phyloP scores from a whole-genome alignment of 1,140 invertebrate species.

The Psix sp. region DNA sequence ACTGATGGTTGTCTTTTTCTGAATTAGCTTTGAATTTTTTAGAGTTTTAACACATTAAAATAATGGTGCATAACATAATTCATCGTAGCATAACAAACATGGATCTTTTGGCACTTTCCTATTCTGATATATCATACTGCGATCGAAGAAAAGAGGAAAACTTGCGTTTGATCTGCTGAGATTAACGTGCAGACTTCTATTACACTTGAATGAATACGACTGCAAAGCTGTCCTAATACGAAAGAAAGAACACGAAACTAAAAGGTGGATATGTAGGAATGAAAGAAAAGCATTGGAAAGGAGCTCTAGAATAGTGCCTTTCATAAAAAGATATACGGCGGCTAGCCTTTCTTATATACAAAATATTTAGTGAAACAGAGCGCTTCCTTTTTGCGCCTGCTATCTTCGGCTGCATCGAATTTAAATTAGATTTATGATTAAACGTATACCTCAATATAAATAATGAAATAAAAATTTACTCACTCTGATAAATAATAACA shows the following conservation, averaged over 20 bases:
- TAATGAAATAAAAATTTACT: not conserved
- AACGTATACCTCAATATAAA: not conserved
- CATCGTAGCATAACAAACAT: slow-evolving; percentile 25
- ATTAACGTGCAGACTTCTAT: slow-evolving; percentile 54
- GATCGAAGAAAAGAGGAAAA: slow-evolving; percentile 29
- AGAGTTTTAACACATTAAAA: no score
- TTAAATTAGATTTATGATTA: slow-evolving; percentile 8
- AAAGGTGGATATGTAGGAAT: slow-evolving; percentile 34
- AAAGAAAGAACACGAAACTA: slow-evolving; percentile 42
- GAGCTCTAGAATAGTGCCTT: slow-evolving; percentile 40
- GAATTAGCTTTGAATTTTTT: no score
- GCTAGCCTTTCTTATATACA: slow-evolving; percentile 34
- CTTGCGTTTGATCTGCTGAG: slow-evolving; percentile 54
- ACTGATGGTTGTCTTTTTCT: no score
- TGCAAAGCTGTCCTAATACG: slow-evolving; percentile 47
- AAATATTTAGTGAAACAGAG: slow-evolving; percentile 46
- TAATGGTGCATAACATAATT: slow-evolving; percentile 6
- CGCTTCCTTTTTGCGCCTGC: slow-evolving; percentile 6
- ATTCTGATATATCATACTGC: slow-evolving; percentile 30
- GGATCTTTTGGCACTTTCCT: slow-evolving; percentile 23
- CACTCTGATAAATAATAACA: no score
- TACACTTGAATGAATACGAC: slow-evolving; percentile 47
- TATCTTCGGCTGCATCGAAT: slow-evolving; percentile 3
- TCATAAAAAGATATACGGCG: slow-evolving; percentile 47
- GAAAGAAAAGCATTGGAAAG: slow-evolving; percentile 39